Evolutionary conservation across 2,888 invertebrate species (phyloP), one percentile per base, ranked within the genome.

Genomic region (Leucania comma): DNA sequence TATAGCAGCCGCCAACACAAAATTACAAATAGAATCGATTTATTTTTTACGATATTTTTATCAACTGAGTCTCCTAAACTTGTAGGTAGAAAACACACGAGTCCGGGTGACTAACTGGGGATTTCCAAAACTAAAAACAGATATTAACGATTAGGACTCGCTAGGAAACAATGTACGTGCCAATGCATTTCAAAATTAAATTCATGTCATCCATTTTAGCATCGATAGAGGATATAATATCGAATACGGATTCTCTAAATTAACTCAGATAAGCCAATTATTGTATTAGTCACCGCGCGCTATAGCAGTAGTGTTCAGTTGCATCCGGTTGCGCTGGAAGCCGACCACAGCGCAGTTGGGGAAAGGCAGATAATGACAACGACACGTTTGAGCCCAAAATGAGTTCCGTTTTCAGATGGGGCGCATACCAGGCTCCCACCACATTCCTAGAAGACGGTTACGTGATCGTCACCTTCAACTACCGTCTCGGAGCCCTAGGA

Each of bases 401-500:
- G 6, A 46, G 29, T 20, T 50, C 20, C 56, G 24, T 62, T 92
- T 91, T 62, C 89, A 96, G 95, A 64, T 93, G 94, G 90, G 96
- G 96, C 26, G 83, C 90, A 8, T 87, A 90, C 70, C 85, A 90
- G 12, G 89, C 92, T 42, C 92, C 94, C 14, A 56, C 67, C 3
- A 85, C 84, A 67, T 87, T 95, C 5, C 81, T 94, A 0, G 76
- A 80, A 2, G 85, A 92, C 67, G 90, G 88, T 10, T 87, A 94
- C 35, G 85, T 95, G 0, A 80, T 94, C 22, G 93, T 95, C 2
- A 94, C 93, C 2, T 91, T 96, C 54, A 96, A 96, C 82, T 94
- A 94, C 74, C 91, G 96, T 1, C 87, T 96, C 1, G 94, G 96
- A 22, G 88, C 90, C 2, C 85, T 95, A 0, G 96, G 96, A 6